Evolutionary conservation across 2,113 vertebrate species (phyloP).

Genomic region (Aplodontia rufa): DNA sequence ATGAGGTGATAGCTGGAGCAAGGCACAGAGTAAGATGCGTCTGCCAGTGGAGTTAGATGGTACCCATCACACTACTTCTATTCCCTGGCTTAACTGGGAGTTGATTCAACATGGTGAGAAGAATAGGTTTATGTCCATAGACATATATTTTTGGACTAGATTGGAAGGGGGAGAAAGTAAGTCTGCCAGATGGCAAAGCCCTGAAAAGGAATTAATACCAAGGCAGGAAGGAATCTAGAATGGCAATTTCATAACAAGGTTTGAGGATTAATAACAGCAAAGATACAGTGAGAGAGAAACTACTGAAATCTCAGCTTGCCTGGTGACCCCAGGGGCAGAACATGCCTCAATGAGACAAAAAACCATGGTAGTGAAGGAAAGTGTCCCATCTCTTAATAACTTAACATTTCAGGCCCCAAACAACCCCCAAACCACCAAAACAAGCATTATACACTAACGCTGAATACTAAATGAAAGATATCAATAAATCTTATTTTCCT

Average conservation of each 20-base stretch:
- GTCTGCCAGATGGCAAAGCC: neutral
- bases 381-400: neutral
- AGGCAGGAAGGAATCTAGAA: constrained; percentile 7
- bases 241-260: neutral
- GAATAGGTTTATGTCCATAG: neutral
- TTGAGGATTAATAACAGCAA: constrained; percentile 21
- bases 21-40: neutral
- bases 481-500: no score
- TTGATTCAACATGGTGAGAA: neutral
- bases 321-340: neutral
- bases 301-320: neutral
- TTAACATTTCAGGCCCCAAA: neutral
- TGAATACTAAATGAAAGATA: no score
- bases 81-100: neutral
- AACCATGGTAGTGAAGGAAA: neutral
- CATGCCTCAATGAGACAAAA: neutral
- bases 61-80: neutral
- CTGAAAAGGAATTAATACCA: neutral
- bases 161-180: neutral
- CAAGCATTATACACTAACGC: neutral
- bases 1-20: neutral
- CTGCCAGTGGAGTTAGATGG: neutral
- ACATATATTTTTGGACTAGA: neutral
- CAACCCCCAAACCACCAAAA: neutral
- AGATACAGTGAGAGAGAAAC: neutral